phyloP scores from a whole-genome alignment of 2,888 invertebrate species.

The Mythimna loreyi region DNA sequence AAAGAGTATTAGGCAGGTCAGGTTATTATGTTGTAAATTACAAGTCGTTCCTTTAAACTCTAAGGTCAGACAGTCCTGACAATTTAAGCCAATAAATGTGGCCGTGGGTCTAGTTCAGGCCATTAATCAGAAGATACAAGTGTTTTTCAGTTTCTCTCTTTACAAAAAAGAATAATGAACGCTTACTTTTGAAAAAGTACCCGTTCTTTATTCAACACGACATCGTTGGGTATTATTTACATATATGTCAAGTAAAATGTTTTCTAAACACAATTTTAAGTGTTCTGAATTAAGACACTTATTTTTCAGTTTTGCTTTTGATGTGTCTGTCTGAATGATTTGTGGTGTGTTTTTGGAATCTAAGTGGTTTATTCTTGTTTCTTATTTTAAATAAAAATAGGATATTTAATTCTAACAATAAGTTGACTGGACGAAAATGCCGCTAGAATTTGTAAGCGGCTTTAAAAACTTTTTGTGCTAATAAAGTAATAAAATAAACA shows the following conservation, averaged over 20 bases:
- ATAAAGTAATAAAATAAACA: too few relatives aligned
- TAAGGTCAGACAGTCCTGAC: constrained; percentile 28
- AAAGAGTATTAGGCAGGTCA: background rate
- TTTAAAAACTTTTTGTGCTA: too few relatives aligned
- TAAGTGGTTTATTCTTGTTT: background rate
- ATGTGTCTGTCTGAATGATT: background rate
- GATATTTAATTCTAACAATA: too few relatives aligned
- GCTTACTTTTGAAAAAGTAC: constrained; percentile 4
- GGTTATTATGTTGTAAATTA: constrained; percentile 24
- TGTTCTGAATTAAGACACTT: constrained; percentile 4
- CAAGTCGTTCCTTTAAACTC: constrained; percentile 2
- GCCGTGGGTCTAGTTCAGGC: constrained; percentile 12
- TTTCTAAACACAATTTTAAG: background rate
- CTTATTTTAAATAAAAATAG: background rate
- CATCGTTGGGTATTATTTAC: constrained; percentile 7
- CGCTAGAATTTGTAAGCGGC: too few relatives aligned
- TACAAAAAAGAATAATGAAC: constrained; percentile 21
- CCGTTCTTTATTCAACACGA: constrained; percentile 20
- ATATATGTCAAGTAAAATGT: constrained; percentile 2
- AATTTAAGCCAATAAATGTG: constrained; percentile 43
- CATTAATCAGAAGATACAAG: constrained; percentile 46
- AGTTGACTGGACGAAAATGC: too few relatives aligned
- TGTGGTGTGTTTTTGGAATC: background rate
- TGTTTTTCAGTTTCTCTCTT: constrained; percentile 23
- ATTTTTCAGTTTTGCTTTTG: constrained; percentile 10